Evolutionary conservation across 2,797 vertebrate species (phyloP), one percentile per base, ranked within the genome.

Genomic region (Astyanax mexicanus): DNA sequence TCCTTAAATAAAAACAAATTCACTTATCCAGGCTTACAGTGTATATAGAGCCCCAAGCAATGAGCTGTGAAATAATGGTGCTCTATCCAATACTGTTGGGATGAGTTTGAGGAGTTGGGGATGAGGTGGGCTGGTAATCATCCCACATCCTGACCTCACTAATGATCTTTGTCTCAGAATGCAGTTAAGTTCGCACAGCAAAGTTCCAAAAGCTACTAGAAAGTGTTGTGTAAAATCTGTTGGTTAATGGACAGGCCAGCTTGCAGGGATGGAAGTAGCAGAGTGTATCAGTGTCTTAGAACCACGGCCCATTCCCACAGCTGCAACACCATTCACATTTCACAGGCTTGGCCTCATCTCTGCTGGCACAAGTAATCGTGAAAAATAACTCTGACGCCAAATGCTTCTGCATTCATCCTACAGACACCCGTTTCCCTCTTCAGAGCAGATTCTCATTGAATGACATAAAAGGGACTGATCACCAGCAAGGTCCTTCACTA

Each of bases 401-500:
- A 47, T 40, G 66, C 35, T 70, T 32, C 29, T 64, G 17, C 64
- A 47, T 55, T 80, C 23, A 75, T 13, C 35, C 52, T 69, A 68
- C 19, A 47, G 54, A 64, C 35, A 65, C 65, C 54, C 61, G 35
- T 2, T 76, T 77, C 78, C 69, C 38, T 72, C 72, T 75, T 76
- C 19, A 79, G 76, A 73, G 55, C 47, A 49, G 45, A 68, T 76
- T 80, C 40, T 49, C 35, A 4, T 10, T 51, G 47, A 64, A 51
- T 72, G 49, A 69, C 74, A 80, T 77, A 52, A 75, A 80, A 64
- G 38, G 21, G 13, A 35, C 44, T 75, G 68, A 80, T 73, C 77
- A 68, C 35, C 13, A 60, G 57, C 45, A 73, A 68, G 58, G 40
- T 37, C 68, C 13, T 57, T 37, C 54, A 15, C 40, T 71, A 62